Conservation (phyloP, 1,140 invertebrate species). For the Drosophila littoralis region DNA sequence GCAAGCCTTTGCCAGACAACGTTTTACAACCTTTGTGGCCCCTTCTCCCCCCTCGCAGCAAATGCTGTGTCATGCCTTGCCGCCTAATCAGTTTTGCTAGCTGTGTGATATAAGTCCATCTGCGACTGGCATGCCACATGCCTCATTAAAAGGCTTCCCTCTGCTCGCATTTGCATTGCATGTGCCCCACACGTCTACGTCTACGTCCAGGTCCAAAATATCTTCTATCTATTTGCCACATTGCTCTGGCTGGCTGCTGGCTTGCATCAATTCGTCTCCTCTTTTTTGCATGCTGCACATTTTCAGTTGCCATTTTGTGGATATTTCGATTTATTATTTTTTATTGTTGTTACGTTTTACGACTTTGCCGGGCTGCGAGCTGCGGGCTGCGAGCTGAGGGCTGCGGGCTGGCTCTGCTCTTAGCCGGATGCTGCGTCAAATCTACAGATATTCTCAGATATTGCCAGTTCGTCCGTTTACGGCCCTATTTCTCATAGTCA, state of each 20-base stretch:
- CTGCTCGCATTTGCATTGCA: neutral
- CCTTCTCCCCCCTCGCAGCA: neutral
- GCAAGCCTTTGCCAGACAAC: neutral
- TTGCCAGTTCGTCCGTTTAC: conserved; percentile 57
- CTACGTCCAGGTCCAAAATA: conserved; percentile 5
- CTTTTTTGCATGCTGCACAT: conserved; percentile 69
- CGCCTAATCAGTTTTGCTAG: conserved; percentile 3
- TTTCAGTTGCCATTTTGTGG: conserved; percentile 76
- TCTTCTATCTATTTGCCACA: conserved; percentile 59
- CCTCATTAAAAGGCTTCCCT: conserved; percentile 31
- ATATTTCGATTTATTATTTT: conserved; percentile 84
- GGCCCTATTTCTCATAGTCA: conserved; percentile 30
- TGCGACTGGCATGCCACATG: conserved; percentile 6
- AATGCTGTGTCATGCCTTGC: neutral
- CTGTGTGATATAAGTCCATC: neutral
- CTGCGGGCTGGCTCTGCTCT: neutral
- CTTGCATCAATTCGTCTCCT: conserved; percentile 52
- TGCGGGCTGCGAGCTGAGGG: too few species aligned
- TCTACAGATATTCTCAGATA: conserved; percentile 62
- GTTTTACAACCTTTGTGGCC: neutral
- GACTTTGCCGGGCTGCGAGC: conserved; percentile 50
- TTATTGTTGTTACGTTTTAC: conserved; percentile 84
- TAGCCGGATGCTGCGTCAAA: conserved; percentile 45
- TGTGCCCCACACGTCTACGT: conserved; percentile 6
- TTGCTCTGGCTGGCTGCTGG: conserved; percentile 45